A percentile compares a stretch with the other conserved stretches of the same genome.
phyloP scores from a whole-genome alignment of 2,797 vertebrate species.

The Chrysocyon brachyurus region DNA sequence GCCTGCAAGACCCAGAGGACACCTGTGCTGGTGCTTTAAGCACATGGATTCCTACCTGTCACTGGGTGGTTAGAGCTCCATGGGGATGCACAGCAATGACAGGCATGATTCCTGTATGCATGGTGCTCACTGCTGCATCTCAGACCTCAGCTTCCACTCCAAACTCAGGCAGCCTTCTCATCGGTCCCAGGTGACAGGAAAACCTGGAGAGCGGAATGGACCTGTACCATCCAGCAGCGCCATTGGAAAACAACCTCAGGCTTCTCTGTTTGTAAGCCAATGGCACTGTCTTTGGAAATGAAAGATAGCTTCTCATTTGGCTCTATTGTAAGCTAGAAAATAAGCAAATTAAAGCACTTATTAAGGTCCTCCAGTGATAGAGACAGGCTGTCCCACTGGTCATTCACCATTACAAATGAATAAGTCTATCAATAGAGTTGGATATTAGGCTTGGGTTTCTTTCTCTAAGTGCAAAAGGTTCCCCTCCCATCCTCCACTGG shows the following conservation, averaged over 20 bases:
- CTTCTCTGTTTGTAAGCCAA: background rate
- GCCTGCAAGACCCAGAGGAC: background rate
- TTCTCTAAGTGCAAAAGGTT: background rate
- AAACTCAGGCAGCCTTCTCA: background rate
- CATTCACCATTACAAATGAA: background rate
- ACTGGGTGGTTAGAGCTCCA: accelerated
- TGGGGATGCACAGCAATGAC: too few relatives aligned
- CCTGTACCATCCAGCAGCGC: background rate
- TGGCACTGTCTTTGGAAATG: background rate
- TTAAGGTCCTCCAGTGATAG: background rate
- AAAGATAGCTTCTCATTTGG: background rate
- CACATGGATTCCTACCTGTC: too few relatives aligned
- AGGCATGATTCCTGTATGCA: background rate
- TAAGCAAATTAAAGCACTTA: background rate
- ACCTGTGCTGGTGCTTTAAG: background rate
- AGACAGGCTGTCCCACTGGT: background rate
- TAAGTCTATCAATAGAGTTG: background rate
- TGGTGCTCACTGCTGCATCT: background rate
- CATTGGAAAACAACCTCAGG: background rate
- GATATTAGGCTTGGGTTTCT: background rate
- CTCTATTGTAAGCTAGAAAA: background rate
- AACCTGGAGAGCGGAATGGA: background rate
- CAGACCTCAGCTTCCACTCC: background rate
- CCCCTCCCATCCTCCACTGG: background rate
- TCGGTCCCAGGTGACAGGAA: background rate